Conservation (phyloP, 1,140 invertebrate genomes). For the Trichogramma pretiosum region DNA sequence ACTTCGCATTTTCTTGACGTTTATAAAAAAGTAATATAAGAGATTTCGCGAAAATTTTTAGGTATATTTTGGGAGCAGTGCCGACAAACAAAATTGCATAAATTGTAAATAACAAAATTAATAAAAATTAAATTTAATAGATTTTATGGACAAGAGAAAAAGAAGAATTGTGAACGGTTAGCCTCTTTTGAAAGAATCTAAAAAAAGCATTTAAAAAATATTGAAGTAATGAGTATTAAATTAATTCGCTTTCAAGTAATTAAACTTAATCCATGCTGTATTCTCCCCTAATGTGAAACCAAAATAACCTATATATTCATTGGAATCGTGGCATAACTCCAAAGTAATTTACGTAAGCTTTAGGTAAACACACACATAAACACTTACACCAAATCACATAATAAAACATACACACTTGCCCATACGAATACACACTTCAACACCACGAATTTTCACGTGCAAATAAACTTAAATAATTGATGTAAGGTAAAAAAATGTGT, state of each 20-base stretch:
- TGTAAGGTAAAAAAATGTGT: constrained; percentile 9
- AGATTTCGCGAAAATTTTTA: no score
- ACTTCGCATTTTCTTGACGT: no score
- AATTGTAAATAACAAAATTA: no score
- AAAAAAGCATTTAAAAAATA: neutral
- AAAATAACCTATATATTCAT: constrained; percentile 18
- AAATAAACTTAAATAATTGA: neutral
- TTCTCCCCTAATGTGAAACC: constrained; percentile 11
- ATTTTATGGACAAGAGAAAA: neutral
- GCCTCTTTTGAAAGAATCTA: constrained; percentile 12
- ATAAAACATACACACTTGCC: neutral
- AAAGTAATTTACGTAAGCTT: constrained; percentile 20
- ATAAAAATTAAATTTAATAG: no score
- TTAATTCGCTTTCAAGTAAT: constrained; percentile 18
- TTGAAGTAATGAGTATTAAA: constrained; percentile 13
- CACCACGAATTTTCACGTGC: constrained; percentile 7
- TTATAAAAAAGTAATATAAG: no score
- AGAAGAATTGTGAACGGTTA: constrained; percentile 7
- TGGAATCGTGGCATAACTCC: constrained; percentile 16
- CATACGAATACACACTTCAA: constrained; percentile 4
- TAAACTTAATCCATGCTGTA: constrained; percentile 17
- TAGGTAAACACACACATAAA: constrained; percentile 8
- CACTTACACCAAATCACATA: neutral
- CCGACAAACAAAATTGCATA: no score
- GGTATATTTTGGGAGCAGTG: no score